phyloP scores from a whole-genome alignment of 2,797 vertebrate genomes.

The Miichthys miiuy region DNA sequence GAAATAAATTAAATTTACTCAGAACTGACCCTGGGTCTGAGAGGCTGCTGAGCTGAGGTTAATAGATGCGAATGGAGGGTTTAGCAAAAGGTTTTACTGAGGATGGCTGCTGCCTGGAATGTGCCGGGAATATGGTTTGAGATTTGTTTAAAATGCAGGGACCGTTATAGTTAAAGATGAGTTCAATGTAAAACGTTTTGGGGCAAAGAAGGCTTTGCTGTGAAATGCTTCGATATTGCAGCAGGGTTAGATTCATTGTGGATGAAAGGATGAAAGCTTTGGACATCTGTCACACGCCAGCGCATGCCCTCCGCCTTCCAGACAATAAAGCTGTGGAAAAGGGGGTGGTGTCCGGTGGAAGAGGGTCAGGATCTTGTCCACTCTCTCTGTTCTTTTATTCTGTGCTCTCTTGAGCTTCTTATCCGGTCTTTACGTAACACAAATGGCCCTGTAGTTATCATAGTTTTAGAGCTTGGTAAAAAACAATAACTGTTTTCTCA shows the following conservation, averaged over 20 bases:
- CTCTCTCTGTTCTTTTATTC: constrained; percentile 43
- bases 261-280: constrained; percentile 54
- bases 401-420: constrained; percentile 38
- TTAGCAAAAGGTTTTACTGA: not conserved
- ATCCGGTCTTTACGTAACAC: constrained; percentile 18
- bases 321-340: constrained; percentile 47
- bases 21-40: not conserved
- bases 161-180: not conserved
- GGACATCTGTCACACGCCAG: constrained; percentile 71
- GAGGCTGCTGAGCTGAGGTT: not conserved
- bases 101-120: not conserved
- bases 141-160: constrained; percentile 4
- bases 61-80: not conserved
- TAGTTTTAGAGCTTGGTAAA: constrained; percentile 14
- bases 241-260: constrained; percentile 36
- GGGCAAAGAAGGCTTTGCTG: constrained; percentile 12
- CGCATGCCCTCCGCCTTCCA: constrained; percentile 47
- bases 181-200: not conserved
- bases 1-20: not conserved
- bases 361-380: constrained; percentile 51
- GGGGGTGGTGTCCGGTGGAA: constrained; percentile 35
- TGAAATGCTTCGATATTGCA: constrained; percentile 43
- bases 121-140: not conserved
- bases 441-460: constrained; percentile 30
- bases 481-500: not conserved